These are phyloP conservation scores for Mormoops blainvillei DNA, from an alignment of 2,113 vertebrate genomes.

Conservation along the genomic window DNA sequence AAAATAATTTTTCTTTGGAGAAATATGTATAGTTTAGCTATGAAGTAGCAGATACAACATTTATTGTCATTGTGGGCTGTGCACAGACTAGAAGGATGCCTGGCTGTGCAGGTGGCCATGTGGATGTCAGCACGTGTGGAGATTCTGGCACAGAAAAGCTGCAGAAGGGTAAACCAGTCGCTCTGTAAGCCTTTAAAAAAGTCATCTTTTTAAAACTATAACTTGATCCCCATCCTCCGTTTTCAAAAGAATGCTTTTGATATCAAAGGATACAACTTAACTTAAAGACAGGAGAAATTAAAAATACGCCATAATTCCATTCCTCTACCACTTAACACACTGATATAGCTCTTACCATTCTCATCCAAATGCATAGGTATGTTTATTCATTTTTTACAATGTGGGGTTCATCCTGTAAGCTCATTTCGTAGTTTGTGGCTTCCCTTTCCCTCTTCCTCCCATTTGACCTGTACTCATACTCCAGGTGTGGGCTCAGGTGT, in stretches of 20 bases:
- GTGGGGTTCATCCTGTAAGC: background rate
- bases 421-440: background rate
- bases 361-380: background rate
- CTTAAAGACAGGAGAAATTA: background rate
- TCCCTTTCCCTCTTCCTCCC: background rate
- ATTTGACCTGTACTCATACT: no score
- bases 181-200: background rate
- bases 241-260: background rate
- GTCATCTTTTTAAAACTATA: background rate
- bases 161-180: background rate
- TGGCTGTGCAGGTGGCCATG: fast-evolving
- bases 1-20: background rate
- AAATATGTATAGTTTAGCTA: background rate
- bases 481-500: background rate
- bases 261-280: background rate
- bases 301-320: background rate
- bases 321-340: background rate
- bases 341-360: background rate
- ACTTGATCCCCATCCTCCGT: background rate
- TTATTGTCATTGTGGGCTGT: background rate
- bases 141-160: background rate
- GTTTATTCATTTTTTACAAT: background rate
- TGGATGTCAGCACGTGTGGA: background rate
- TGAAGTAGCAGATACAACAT: background rate
- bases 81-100: background rate